Evolutionary conservation across 2,113 vertebrate genomes (phyloP), one percentile per base, ranked within the genome.

Genomic region (Psilopogon haemacephalus): DNA sequence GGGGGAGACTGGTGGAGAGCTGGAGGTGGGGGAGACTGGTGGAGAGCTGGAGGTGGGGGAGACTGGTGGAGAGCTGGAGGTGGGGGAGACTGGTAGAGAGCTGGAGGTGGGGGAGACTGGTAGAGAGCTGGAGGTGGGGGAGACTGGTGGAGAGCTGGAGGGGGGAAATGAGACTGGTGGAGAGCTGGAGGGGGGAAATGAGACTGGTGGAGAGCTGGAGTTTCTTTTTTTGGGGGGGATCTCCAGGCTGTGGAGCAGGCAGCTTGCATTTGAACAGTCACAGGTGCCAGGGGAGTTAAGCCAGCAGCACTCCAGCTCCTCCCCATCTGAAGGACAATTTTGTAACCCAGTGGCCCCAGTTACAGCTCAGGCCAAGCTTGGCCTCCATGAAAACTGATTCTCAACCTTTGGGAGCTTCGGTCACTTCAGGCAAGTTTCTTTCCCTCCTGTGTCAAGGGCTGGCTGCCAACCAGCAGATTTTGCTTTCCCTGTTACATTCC

Each of bases 261-360:
- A 75, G 95, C 94, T 81, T 85, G 94, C 75, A 56, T 5, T 30
- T 8, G 20, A 83, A 85, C 67, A 86, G 93, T 63, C 50, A 54
- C 84, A 83, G 82, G 85, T 62, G 67, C 84, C 88, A 44, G 71
- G 73, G 87, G 79, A 87, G 84, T 65, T 86, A 62, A 90, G 93
- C 90, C n/a, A 93, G 96, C 95, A 95, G 94, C 93, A 85, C 93
- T 92, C 92, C 94, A 96, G 95, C 80, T 94, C 91, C 96, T 93
- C 92, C 40, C 89, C 94, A 79, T 14, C 6, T 5, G 63, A 4
- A 90, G 91, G 80, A 65, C 38, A 83, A 62, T 38, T n/a, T n/a
- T 63, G 73, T 6, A 71, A 86, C 89, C 84, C 89, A 68, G 69
- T 19, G n/a, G 48, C 48, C 48, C 48, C 48, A 60, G 95, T 77